A percentile compares a stretch with the other conserved stretches of the same genome.
Evolutionary conservation across 2,888 invertebrate genomes (phyloP).

Genomic region (Congeria kusceri): DNA sequence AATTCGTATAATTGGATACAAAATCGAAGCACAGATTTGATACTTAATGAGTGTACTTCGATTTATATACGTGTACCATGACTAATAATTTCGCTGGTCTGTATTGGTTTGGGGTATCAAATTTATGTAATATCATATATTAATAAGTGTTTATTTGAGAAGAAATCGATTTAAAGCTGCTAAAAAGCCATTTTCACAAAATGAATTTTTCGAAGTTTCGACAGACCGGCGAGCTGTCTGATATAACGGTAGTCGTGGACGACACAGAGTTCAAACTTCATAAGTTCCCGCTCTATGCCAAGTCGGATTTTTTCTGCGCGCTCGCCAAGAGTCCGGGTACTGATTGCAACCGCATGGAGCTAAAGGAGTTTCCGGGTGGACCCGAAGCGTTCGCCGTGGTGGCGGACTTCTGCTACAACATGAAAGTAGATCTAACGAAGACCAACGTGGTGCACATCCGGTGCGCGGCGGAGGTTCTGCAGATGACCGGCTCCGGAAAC

Average conservation of each 20-base stretch:
- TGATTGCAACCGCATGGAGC: conserved; percentile 70
- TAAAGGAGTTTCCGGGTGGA: conserved; percentile 84
- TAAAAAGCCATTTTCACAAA: background rate
- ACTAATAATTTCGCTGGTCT: background rate
- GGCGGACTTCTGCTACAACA: conserved; percentile 84
- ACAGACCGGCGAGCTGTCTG: conserved; percentile 83
- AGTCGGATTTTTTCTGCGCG: conserved; percentile 83
- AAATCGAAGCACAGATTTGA: background rate
- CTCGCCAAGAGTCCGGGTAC: conserved; percentile 69
- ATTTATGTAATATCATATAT: too few relatives aligned
- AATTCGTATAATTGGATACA: conserved; percentile 1
- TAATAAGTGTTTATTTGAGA: background rate
- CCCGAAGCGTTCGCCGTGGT: conserved; percentile 80
- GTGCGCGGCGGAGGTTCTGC: conserved; percentile 82
- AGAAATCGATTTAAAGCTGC: background rate
- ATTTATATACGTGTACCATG: too few relatives aligned
- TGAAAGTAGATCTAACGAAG: conserved; percentile 78
- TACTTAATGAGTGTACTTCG: background rate
- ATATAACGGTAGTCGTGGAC: conserved; percentile 81
- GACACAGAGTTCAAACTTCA: conserved; percentile 82
- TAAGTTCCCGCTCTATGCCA: conserved; percentile 84
- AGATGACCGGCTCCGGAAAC: conserved; percentile 82
- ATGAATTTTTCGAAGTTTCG: conserved; percentile 82
- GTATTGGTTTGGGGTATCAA: background rate
- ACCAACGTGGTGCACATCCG: conserved; percentile 80